phyloP scores from a whole-genome alignment of 2,888 invertebrate genomes.

The Zelleria hepariella region DNA sequence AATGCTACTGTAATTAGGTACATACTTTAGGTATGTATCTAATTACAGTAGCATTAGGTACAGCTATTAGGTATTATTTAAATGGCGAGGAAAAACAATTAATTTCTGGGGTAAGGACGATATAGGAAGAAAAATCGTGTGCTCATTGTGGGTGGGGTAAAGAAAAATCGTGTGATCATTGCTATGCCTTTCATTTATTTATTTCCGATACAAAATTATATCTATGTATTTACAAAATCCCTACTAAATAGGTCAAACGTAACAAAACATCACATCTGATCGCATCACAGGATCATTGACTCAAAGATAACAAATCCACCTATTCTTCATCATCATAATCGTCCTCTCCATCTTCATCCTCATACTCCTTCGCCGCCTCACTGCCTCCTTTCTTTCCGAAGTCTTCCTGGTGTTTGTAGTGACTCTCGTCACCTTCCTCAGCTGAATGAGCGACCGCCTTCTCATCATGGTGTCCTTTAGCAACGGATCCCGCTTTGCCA shows the following conservation, averaged over 20 bases:
- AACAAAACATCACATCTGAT: constrained; percentile 38
- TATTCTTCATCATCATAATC: constrained; percentile 35
- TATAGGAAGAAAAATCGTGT: too few relatives aligned
- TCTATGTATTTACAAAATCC: constrained; percentile 30
- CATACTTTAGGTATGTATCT: too few relatives aligned
- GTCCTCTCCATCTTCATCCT: constrained; percentile 43
- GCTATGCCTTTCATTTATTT: neutral
- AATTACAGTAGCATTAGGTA: too few relatives aligned
- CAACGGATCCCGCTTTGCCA: constrained; percentile 70
- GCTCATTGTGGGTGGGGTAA: too few relatives aligned
- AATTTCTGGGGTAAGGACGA: too few relatives aligned
- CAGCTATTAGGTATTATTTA: too few relatives aligned
- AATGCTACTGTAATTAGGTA: too few relatives aligned
- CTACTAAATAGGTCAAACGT: constrained; percentile 50
- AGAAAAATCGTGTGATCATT: neutral
- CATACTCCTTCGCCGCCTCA: constrained; percentile 58
- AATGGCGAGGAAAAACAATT: too few relatives aligned
- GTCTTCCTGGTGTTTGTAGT: constrained; percentile 66
- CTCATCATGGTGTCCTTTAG: constrained; percentile 70
- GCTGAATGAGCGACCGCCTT: constrained; percentile 69
- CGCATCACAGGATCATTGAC: neutral
- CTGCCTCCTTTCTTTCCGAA: constrained; percentile 69
- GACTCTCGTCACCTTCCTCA: constrained; percentile 69
- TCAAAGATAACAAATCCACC: constrained; percentile 26
- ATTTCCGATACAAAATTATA: constrained; percentile 2